Conservation (phyloP, 1,140 invertebrate species). For the Orussus abietinus region DNA sequence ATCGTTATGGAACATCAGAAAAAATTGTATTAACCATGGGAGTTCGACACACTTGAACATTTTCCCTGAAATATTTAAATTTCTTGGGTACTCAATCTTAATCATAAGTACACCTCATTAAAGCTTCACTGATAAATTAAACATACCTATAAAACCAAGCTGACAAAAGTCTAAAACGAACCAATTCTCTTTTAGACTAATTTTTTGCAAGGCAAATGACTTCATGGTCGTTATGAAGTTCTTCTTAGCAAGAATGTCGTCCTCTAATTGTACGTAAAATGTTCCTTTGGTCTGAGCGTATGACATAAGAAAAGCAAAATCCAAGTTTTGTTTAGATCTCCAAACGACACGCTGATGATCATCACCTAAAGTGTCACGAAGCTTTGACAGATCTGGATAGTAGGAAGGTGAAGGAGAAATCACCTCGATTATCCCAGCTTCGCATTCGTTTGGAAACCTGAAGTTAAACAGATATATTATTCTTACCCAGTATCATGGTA, state of each 20-base stretch:
- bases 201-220: conserved; percentile 78
- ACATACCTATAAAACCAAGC: conserved; percentile 83
- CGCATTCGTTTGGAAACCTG: conserved; percentile 74
- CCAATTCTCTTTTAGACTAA: conserved; percentile 76
- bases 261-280: conserved; percentile 88
- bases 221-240: conserved; percentile 86
- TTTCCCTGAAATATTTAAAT: conserved; percentile 64
- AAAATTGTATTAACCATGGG: conserved; percentile 86
- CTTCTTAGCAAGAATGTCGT: conserved; percentile 89
- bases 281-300: conserved; percentile 80
- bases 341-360: conserved; percentile 84
- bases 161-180: conserved; percentile 93
- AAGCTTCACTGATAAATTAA: conserved; percentile 7
- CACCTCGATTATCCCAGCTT: conserved; percentile 83
- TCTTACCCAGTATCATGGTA: conserved; percentile 1
- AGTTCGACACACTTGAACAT: conserved; percentile 88
- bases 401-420: conserved; percentile 80
- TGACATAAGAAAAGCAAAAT: conserved; percentile 95
- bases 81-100: conserved; percentile 5
- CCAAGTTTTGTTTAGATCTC: conserved; percentile 95
- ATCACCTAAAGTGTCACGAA: conserved; percentile 82
- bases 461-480: conserved; percentile 8
- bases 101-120: conserved; percentile 2
- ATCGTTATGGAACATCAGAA: conserved; percentile 92
- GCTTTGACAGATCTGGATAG: conserved; percentile 81